Base-by-base conservation (phyloP, 2,888 invertebrate genomes). In the Macaria notata region DNA sequence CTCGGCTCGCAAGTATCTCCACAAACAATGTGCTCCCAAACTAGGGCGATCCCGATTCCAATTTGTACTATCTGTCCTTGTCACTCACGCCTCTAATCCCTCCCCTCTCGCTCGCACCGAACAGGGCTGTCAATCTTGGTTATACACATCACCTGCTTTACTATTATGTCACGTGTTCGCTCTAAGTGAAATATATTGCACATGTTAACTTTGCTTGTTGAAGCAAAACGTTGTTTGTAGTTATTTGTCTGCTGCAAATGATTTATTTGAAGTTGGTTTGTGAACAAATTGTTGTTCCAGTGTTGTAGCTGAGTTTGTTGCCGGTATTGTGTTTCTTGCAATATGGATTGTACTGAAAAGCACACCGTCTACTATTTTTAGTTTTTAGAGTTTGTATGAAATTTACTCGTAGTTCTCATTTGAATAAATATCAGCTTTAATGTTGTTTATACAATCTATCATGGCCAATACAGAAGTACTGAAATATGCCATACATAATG, bases 11-110 rank as follows among this genome's bases (percentile, higher is more conserved):
- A 69, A 46, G 33, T 50, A 54, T 68, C 76, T 73, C 78, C 78
- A 83, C 84, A 84, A 86, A 87, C 87, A 88, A 87, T 86, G 82
- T 81, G 61, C 58, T 62, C 57, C 76, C 80, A 81, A 88, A 84
- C 79, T 84, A 79, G 88, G 86, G 73, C 88, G 84, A 85, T 84
- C 84, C 83, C 76, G 67, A 76, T 75, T 45, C 54, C 51, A 59
- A 59, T 59, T 55, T 45, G 54, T 45, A 51, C 51, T 59, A 81
- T 79, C 82, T 75, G 70, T 88, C 88, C 79, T 76, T 81, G 78
- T 88, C 86, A 76, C 75, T 72, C 83, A 62, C 63, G 59, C 62
- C 56, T 57, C 64, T 67, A 72, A 76, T 72, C 71, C 71, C 67
- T 66, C 67, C 63, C 71, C 70, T 76, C 75, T 77, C 75, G 67